Percentiles rank a stretch among this genome's conserved stretches.
phyloP scores from a whole-genome alignment of 2,888 invertebrate genomes.

The Tenthredo notha region DNA sequence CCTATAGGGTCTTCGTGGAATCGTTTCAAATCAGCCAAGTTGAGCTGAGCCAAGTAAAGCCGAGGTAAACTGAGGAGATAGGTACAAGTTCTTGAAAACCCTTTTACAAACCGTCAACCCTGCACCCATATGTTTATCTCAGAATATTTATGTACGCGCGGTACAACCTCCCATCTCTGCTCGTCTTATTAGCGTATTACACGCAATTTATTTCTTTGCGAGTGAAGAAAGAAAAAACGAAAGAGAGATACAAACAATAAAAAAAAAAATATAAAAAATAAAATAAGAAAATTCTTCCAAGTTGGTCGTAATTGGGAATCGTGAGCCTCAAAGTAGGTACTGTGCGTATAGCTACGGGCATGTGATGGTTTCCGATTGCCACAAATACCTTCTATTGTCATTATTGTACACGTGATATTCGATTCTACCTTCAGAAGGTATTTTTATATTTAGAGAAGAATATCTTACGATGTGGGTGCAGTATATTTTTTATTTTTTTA shows the following conservation, averaged over 20 bases:
- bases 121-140: slow-evolving; percentile 64
- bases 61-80: background rate
- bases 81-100: slow-evolving; percentile 35
- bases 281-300: background rate
- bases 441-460: background rate
- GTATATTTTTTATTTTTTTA: background rate
- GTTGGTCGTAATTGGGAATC: slow-evolving; percentile 19
- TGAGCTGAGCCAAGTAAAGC: background rate
- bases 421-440: background rate
- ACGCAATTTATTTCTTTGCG: slow-evolving; percentile 46
- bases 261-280: background rate
- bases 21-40: slow-evolving; percentile 24
- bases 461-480: background rate
- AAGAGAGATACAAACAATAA: background rate
- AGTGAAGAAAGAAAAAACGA: background rate
- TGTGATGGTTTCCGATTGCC: background rate
- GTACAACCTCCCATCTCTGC: slow-evolving; percentile 52
- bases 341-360: background rate
- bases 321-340: slow-evolving; percentile 16
- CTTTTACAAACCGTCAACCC: slow-evolving; percentile 43
- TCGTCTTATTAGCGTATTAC: slow-evolving; percentile 46
- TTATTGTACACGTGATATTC: background rate
- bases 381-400: background rate
- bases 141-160: slow-evolving; percentile 68
- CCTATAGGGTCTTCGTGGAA: slow-evolving; percentile 30